phyloP scores from a whole-genome alignment of 2,888 invertebrate genomes.

The Scaeva pyrastri region DNA sequence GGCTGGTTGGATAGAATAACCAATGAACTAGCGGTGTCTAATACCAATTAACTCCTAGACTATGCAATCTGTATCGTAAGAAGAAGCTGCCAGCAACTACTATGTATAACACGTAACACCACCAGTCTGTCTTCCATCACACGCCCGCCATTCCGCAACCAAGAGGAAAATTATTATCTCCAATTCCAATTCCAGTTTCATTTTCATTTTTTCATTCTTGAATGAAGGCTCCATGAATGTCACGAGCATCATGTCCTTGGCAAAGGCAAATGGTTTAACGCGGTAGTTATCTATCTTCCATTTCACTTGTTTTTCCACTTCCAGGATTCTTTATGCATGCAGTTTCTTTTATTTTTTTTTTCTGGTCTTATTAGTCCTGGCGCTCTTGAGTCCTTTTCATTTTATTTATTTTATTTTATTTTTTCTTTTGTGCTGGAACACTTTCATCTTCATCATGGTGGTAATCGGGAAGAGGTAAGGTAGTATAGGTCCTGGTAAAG shows the following conservation, averaged over 20 bases:
- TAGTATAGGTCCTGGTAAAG: no score
- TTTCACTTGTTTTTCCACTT: slow-evolving; percentile 38
- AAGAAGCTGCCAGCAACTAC: not conserved
- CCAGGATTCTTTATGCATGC: slow-evolving; percentile 12
- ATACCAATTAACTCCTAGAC: slow-evolving; percentile 19
- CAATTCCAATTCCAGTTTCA: slow-evolving; percentile 3
- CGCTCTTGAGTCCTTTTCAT: not conserved
- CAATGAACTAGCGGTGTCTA: slow-evolving; percentile 32
- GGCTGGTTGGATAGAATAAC: slow-evolving; percentile 12
- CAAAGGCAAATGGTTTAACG: slow-evolving; percentile 24
- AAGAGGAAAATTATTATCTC: slow-evolving; percentile 35
- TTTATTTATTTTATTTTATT: not conserved
- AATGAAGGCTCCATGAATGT: slow-evolving; percentile 31
- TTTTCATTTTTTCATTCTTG: not conserved
- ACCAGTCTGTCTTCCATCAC: not conserved
- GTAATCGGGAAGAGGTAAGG: not conserved
- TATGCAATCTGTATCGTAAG: not conserved
- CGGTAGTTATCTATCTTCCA: slow-evolving; percentile 37
- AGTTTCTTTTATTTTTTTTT: not conserved
- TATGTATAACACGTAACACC: no score
- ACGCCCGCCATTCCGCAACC: not conserved
- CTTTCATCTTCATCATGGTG: slow-evolving; percentile 28
- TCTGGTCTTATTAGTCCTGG: not conserved
- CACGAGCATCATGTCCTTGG: slow-evolving; percentile 26
- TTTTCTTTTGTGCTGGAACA: not conserved